Percentiles rank a stretch among this genome's conserved stretches.
These are phyloP conservation scores for Exephanes ischioxanthus DNA, from an alignment of 2,888 invertebrate genomes.

Conservation along the genomic window DNA sequence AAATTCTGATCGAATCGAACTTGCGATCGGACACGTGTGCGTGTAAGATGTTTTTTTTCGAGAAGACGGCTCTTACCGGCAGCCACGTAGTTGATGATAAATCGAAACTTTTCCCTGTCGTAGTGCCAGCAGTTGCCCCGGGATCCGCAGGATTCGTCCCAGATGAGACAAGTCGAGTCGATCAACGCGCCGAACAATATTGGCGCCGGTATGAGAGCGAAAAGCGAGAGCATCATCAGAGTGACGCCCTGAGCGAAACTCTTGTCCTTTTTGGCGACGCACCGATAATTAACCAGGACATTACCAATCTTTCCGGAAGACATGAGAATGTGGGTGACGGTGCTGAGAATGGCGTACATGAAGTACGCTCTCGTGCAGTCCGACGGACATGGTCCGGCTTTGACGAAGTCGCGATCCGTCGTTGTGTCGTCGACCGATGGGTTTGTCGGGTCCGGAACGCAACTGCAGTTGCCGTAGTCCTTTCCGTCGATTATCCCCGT, in stretches of 20 bases:
- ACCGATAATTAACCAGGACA: slow-evolving; percentile 88
- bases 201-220: slow-evolving; percentile 90
- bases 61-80: slow-evolving; percentile 83
- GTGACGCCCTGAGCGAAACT: slow-evolving; percentile 89
- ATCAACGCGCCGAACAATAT: slow-evolving; percentile 89
- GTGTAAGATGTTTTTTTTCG: background rate
- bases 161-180: slow-evolving; percentile 89
- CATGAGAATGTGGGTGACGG: slow-evolving; percentile 87
- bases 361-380: slow-evolving; percentile 83
- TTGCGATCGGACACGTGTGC: too few relatives aligned
- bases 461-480: slow-evolving; percentile 80
- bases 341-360: slow-evolving; percentile 85
- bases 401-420: slow-evolving; percentile 72
- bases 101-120: slow-evolving; percentile 87
- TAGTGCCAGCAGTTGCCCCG: slow-evolving; percentile 90
- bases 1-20: too few relatives aligned
- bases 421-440: background rate
- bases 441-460: slow-evolving; percentile 67
- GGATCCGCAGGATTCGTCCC: slow-evolving; percentile 88
- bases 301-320: slow-evolving; percentile 90
- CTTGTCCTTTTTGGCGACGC: slow-evolving; percentile 88
- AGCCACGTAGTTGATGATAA: slow-evolving; percentile 86
- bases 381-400: slow-evolving; percentile 81
- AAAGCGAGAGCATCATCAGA: slow-evolving; percentile 87
- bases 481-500: slow-evolving; percentile 79